phyloP scores from a whole-genome alignment of 2,797 vertebrate species.

The Enteromius thamalakanensis region DNA sequence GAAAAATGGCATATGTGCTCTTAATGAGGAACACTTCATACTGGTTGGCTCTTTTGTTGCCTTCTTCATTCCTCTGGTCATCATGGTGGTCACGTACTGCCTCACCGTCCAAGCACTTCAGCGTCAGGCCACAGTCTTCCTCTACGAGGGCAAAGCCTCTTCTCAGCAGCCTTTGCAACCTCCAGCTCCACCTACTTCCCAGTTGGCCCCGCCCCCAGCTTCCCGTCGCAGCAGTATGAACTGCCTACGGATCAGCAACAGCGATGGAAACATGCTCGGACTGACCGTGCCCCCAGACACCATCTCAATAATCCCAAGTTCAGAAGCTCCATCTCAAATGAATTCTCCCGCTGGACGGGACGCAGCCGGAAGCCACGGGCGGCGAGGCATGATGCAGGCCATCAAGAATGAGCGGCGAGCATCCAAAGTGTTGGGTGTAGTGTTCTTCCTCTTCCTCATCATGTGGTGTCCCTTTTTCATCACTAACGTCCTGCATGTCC shows the following conservation, averaged over 20 bases:
- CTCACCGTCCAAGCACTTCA: slow-evolving; percentile 90
- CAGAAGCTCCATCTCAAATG: slow-evolving; percentile 83
- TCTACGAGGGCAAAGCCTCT: slow-evolving; percentile 77
- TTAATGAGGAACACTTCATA: slow-evolving; percentile 94
- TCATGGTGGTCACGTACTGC: slow-evolving; percentile 97
- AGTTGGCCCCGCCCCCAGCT: slow-evolving; percentile 40
- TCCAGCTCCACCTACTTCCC: slow-evolving; percentile 54
- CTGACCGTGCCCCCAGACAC: slow-evolving; percentile 74
- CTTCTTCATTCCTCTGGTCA: slow-evolving; percentile 97
- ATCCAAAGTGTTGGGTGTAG: slow-evolving; percentile 96
- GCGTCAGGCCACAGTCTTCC: slow-evolving; percentile 91
- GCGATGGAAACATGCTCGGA: slow-evolving; percentile 50
- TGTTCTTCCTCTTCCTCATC: slow-evolving; percentile 97
- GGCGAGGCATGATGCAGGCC: slow-evolving; percentile 96
- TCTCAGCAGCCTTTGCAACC: slow-evolving; percentile 78
- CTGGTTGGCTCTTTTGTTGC: slow-evolving; percentile 97
- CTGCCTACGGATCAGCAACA: slow-evolving; percentile 78
- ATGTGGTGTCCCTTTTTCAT: slow-evolving; percentile 99
- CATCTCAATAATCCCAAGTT: slow-evolving; percentile 84
- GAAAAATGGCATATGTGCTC: slow-evolving; percentile 88
- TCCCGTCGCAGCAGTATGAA: slow-evolving; percentile 77
- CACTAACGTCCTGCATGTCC: slow-evolving; percentile 93
- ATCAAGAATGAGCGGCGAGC: slow-evolving; percentile 96
- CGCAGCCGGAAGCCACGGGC: slow-evolving; percentile 75
- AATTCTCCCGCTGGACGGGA: slow-evolving; percentile 85